phyloP scores from a whole-genome alignment of 2,888 invertebrate genomes.

The Cynaeus angustus region DNA sequence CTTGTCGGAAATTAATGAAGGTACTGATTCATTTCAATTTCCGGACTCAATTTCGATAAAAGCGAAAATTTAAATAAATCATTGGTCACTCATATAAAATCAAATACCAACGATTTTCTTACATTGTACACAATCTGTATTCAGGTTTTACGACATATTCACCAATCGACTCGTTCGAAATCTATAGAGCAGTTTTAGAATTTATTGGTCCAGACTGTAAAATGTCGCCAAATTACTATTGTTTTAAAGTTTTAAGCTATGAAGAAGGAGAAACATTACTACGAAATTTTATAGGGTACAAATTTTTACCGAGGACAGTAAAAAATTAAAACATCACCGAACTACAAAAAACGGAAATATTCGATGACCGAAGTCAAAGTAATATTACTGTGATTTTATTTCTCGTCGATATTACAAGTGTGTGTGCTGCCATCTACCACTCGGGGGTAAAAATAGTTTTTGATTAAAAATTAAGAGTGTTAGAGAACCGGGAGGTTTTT shows the following conservation, averaged over 20 bases:
- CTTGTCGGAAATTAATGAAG: constrained; percentile 32
- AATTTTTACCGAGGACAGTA: too few species aligned
- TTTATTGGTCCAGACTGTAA: constrained; percentile 55
- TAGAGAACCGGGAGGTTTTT: too few species aligned
- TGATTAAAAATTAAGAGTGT: too few species aligned
- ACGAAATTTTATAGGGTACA: background rate
- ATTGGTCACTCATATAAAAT: constrained; percentile 50
- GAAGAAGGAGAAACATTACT: background rate
- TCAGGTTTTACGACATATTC: constrained; percentile 59
- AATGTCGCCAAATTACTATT: constrained; percentile 37
- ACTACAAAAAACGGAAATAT: too few species aligned
- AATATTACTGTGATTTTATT: too few species aligned
- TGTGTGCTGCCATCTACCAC: too few species aligned
- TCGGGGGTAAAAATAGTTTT: too few species aligned
- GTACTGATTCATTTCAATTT: constrained; percentile 18
- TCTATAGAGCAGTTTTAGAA: constrained; percentile 56
- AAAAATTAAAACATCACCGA: too few species aligned
- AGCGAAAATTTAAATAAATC: constrained; percentile 33
- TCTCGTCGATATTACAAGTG: too few species aligned
- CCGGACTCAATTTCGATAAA: constrained; percentile 21
- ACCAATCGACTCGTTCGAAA: constrained; percentile 54
- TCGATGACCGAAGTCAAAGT: too few species aligned
- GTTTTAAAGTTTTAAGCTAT: constrained; percentile 20
- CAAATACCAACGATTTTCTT: constrained; percentile 52
- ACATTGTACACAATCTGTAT: constrained; percentile 61